Percentiles rank a stretch among this genome's conserved stretches.
Evolutionary conservation across 2,113 vertebrate species (phyloP).

Genomic region (Passer domesticus): DNA sequence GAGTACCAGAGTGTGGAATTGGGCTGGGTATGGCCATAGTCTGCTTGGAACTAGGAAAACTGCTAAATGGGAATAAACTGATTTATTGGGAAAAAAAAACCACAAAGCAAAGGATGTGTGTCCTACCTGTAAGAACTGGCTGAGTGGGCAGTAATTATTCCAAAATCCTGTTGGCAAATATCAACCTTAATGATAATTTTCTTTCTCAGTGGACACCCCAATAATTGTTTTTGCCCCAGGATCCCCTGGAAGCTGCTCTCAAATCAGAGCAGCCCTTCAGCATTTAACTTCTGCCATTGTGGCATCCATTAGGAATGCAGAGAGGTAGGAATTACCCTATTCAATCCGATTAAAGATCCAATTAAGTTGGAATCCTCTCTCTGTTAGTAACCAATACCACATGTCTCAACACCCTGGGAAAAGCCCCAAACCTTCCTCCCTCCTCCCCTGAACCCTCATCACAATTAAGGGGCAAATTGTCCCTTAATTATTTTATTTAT

Average conservation of each 20-base stretch:
- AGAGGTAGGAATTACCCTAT: slow-evolving; percentile 52
- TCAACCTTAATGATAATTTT: neutral
- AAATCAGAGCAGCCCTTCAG: neutral
- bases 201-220: neutral
- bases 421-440: neutral
- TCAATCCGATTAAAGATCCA: slow-evolving; percentile 56
- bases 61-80: neutral
- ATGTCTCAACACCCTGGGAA: neutral
- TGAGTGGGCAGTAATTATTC: neutral
- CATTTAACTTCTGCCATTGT: slow-evolving; percentile 14
- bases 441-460: neutral
- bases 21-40: neutral
- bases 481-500: neutral
- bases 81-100: neutral
- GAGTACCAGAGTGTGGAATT: accelerated
- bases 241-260: slow-evolving; percentile 6
- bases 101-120: neutral
- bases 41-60: neutral
- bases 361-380: slow-evolving; percentile 27
- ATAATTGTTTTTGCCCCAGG: slow-evolving; percentile 19
- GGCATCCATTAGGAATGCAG: neutral
- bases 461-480: neutral
- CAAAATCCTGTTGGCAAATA: neutral
- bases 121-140: neutral
- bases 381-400: neutral